Evolutionary conservation across 2,888 invertebrate species (phyloP).

Genomic region (Drosophila mimica): DNA sequence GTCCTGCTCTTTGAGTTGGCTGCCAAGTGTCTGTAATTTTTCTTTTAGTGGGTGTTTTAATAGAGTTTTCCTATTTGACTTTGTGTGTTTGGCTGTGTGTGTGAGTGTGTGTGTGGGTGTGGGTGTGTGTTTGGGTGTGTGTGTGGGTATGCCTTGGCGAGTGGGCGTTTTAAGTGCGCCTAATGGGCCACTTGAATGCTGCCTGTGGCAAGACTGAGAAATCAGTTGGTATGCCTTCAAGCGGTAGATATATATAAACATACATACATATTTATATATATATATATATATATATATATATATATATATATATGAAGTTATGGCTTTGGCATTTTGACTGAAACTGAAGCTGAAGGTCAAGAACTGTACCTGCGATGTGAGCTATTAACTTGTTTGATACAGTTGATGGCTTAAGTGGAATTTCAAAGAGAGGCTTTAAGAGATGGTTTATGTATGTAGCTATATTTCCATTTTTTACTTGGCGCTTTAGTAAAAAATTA

Average conservation of each 20-base stretch:
- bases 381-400: slow-evolving; percentile 15
- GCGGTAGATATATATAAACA: neutral
- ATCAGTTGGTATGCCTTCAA: slow-evolving; percentile 42
- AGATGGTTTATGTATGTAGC: neutral
- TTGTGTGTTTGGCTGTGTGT: slow-evolving; percentile 21
- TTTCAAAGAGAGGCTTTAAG: neutral
- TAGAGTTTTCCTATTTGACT: slow-evolving; percentile 63
- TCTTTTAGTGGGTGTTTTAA: slow-evolving; percentile 69
- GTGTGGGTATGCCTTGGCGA: slow-evolving; percentile 16
- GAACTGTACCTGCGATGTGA: slow-evolving; percentile 27
- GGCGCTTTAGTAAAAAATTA: neutral
- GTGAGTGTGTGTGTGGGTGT: slow-evolving; percentile 13
- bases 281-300: neutral
- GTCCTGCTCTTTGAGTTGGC: slow-evolving; percentile 61
- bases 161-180: slow-evolving; percentile 72
- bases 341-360: slow-evolving; percentile 58
- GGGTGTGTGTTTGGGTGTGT: slow-evolving; percentile 14
- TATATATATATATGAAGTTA: neutral
- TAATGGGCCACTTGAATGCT: slow-evolving; percentile 65
- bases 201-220: slow-evolving; percentile 53
- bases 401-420: neutral
- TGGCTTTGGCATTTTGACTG: slow-evolving; percentile 32
- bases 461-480: neutral
- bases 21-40: slow-evolving; percentile 77
- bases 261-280: neutral